phyloP scores from a whole-genome alignment of 2,888 invertebrate species.

The Drosophila diplacantha region DNA sequence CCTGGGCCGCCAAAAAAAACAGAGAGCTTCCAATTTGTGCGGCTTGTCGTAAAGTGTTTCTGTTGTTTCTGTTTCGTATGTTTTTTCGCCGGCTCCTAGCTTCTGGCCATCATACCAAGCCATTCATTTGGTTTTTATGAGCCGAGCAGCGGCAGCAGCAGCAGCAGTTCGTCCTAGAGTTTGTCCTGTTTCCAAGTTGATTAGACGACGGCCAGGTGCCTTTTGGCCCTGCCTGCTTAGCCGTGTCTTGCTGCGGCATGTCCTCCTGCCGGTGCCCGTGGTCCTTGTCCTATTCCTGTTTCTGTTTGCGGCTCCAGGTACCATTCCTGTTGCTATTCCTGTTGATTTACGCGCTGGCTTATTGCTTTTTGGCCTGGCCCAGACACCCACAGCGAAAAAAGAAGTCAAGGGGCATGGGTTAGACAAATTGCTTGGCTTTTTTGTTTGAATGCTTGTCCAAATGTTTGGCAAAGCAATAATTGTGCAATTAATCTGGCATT shows the following conservation, averaged over 20 bases:
- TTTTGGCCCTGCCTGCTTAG: conserved; percentile 31
- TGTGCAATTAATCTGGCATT: conserved; percentile 62
- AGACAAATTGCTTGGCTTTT: conserved; percentile 59
- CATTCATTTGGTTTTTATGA: conserved; percentile 69
- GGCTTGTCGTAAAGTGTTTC: conserved; percentile 72
- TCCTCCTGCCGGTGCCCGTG: conserved; percentile 42
- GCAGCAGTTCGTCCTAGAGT: conserved; percentile 38
- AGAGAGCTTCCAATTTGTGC: conserved; percentile 65
- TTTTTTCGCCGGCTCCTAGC: conserved; percentile 32
- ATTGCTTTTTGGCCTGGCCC: conserved; percentile 58
- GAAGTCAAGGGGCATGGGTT: not conserved
- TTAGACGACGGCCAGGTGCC: conserved; percentile 33
- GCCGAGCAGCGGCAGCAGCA: conserved; percentile 38
- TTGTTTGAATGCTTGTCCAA: conserved; percentile 54
- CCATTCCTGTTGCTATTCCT: conserved; percentile 20
- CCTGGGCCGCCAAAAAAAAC: conserved; percentile 36
- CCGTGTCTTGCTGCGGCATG: conserved; percentile 56
- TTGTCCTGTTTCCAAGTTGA: conserved; percentile 29
- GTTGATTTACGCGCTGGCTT: conserved; percentile 68
- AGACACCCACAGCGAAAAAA: conserved; percentile 42
- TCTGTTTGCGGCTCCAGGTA: not conserved
- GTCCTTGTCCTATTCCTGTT: conserved; percentile 18
- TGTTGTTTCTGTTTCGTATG: conserved; percentile 31
- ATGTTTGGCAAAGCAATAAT: conserved; percentile 59
- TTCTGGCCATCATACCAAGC: conserved; percentile 20